Conservation (phyloP, 2,113 vertebrate species). For the Dipodomys spectabilis region DNA sequence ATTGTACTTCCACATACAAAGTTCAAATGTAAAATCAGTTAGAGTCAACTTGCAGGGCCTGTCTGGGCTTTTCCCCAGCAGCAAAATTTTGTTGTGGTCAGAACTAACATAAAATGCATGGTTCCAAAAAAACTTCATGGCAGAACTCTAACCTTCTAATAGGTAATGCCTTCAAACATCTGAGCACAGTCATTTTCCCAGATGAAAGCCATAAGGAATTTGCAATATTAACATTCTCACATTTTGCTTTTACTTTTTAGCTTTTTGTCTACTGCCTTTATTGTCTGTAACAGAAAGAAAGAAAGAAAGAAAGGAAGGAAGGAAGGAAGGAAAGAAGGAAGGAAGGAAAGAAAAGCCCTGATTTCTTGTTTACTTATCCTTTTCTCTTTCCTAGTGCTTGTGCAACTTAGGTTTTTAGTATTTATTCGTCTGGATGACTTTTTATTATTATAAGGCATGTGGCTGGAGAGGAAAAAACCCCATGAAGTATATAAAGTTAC, state of each 20-base stretch:
- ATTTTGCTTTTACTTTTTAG: background rate
- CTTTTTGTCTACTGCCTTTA: background rate
- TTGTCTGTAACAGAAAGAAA: conserved; percentile 9
- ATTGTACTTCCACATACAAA: background rate
- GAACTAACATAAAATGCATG: background rate
- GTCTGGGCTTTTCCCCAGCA: background rate
- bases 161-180: background rate
- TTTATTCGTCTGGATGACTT: conserved; percentile 51
- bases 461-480: conserved; percentile 8
- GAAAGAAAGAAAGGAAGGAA: no score
- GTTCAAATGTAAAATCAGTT: conserved; percentile 20
- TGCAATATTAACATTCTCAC: background rate
- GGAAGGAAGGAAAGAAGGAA: no score
- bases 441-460: conserved; percentile 66
- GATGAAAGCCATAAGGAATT: background rate
- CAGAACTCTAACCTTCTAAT: background rate
- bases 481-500: conserved; percentile 43
- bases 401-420: conserved; percentile 45
- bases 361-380: conserved; percentile 62
- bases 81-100: background rate
- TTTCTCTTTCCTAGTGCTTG: background rate
- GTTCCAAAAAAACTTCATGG: background rate
- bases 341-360: background rate
- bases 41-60: background rate
- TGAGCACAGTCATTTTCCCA: background rate